These are phyloP conservation scores for Chrysomela aeneicollis DNA, from an alignment of 2,888 invertebrate genomes.

Conservation along the genomic window DNA sequence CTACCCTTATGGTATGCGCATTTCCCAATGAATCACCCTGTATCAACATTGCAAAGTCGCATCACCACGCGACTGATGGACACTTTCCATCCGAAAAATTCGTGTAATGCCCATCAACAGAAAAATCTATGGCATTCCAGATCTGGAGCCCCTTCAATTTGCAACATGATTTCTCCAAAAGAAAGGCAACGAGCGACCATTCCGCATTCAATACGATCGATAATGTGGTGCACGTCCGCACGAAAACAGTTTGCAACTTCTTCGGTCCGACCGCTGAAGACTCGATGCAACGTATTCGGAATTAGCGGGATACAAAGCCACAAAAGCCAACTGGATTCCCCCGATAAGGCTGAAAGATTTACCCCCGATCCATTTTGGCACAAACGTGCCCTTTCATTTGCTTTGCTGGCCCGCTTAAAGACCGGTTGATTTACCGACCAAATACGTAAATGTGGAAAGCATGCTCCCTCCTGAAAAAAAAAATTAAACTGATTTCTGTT, in stretches of 20 bases:
- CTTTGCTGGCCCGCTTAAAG: conserved; percentile 52
- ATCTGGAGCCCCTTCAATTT: conserved; percentile 10
- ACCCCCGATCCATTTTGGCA: conserved; percentile 55
- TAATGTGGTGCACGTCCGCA: conserved; percentile 37
- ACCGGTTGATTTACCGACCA: conserved; percentile 55
- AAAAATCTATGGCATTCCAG: no score
- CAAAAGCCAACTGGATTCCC: conserved; percentile 57
- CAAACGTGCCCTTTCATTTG: conserved; percentile 56
- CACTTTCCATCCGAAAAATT: no score
- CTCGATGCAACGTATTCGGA: conserved; percentile 50
- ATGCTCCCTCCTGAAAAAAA: conserved; percentile 46
- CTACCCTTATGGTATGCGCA: no score
- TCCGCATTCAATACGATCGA: conserved; percentile 12
- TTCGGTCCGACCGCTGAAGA: conserved; percentile 47
- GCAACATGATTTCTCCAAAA: conserved; percentile 14
- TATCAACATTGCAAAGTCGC: no score
- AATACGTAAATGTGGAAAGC: conserved; percentile 55
- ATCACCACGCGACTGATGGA: no score
- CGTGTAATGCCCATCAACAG: no score
- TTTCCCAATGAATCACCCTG: no score
- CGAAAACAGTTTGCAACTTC: conserved; percentile 44
- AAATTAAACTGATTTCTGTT: conserved; percentile 19
- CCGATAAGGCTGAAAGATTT: conserved; percentile 60
- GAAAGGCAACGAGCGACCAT: conserved; percentile 5
- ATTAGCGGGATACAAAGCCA: conserved; percentile 60